These are phyloP conservation scores for Catamblyrhynchus diadema DNA, from an alignment of 2,797 vertebrate genomes.

Conservation along the genomic window DNA sequence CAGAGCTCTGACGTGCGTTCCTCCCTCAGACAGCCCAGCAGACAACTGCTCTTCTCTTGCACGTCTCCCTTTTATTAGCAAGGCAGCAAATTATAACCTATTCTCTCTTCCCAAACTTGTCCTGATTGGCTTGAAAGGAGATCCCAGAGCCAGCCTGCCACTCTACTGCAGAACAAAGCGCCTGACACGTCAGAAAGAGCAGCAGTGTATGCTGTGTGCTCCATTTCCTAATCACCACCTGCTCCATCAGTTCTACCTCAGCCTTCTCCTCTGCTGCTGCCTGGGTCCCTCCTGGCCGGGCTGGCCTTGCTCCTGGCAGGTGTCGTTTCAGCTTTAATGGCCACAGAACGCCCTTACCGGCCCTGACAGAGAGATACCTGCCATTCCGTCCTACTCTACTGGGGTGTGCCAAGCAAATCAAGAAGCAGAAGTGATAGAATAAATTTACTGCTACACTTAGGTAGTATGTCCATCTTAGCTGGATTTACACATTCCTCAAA, in stretches of 20 bases:
- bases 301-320: background rate
- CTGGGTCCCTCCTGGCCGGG: background rate
- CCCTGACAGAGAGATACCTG: background rate
- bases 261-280: background rate
- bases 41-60: background rate
- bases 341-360: background rate
- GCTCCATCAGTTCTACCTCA: background rate
- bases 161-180: background rate
- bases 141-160: background rate
- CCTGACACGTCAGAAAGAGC: background rate
- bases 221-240: background rate
- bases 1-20: background rate
- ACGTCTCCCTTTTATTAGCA: background rate
- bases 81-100: background rate
- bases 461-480: background rate
- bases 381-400: background rate
- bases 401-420: background rate
- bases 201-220: rapidly evolving
- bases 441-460: background rate
- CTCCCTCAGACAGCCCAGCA: background rate
- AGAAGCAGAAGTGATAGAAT: background rate
- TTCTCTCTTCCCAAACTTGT: background rate
- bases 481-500: background rate
- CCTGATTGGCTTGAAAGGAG: background rate
- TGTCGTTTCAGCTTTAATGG: background rate